Evolutionary conservation across 2,113 vertebrate genomes (phyloP), one percentile per base, ranked within the genome.

Genomic region (Trogon surrucura): DNA sequence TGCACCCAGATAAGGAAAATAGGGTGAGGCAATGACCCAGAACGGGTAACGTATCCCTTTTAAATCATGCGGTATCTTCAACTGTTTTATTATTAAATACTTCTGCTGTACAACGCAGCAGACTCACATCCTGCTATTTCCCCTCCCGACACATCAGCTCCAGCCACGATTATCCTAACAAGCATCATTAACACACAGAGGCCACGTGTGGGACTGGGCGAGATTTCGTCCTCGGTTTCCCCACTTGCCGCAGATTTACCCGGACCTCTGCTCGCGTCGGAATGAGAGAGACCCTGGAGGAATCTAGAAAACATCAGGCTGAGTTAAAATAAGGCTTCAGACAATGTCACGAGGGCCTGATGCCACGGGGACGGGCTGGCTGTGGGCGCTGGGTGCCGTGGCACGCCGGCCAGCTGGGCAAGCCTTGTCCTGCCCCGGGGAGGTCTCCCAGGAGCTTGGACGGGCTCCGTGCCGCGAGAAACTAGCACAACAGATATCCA

Each of bases 41-140:
- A 58, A 53, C 0, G 36, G 88, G 41, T 80, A 91, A 85, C 54
- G 60, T 16, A 69, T 69, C 69, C 71, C 66, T 80, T 91, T 47
- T 62, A 69, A 89, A 77, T 47, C 5, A 1, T 47, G n/a, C 8
- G 10, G 16, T 71, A 69, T 92, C 85, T 78, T 81, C 41, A 65
- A 73, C 91, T 82, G 61, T 10, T 86, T 75, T 41, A 84, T 88
- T 92, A 93, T 92, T 95, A 90, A 91, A 93, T 65, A 89, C 61
- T 75, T 69, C 32, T 84, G 41, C 72, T 2, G 4, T 30, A 65
- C n/a, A 54, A 41, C 45, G 48, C 41, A 70, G 48, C 74, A 73
- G 56, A 58, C 78, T 56, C 38, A 26, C n/a, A 60, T 71, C 48
- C 51, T 61, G 38, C 69, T 65, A 3, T 25, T 41, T 69, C 70